Percentiles rank a stretch among this genome's conserved stretches.
Conservation (phyloP, 1,140 invertebrate genomes). For the Archivesica marissinica region DNA sequence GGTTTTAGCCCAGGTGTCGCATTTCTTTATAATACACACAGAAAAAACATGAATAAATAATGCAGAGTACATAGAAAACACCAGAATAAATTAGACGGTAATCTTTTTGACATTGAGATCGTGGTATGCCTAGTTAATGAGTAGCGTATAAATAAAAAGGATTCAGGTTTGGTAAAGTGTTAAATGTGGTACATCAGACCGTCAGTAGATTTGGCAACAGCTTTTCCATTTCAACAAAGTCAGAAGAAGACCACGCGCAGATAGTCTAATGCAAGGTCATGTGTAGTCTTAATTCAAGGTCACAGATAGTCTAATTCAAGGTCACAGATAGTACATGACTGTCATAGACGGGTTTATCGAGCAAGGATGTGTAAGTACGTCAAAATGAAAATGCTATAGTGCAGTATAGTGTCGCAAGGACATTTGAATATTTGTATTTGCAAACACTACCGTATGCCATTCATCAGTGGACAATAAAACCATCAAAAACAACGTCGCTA, state of each 20-base stretch:
- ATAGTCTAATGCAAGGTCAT: neutral
- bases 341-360: no score
- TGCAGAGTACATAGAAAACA: slow-evolving; percentile 32
- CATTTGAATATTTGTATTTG: no score
- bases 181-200: slow-evolving; percentile 10
- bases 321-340: no score
- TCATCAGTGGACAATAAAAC: no score
- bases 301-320: slow-evolving; percentile 2
- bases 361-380: no score
- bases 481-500: no score
- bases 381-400: no score
- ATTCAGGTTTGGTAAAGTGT: neutral
- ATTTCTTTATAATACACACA: slow-evolving; percentile 35
- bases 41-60: slow-evolving; percentile 40
- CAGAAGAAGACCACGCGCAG: neutral
- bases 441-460: no score
- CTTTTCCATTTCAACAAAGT: slow-evolving; percentile 17
- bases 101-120: slow-evolving; percentile 23
- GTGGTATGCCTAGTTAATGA: neutral
- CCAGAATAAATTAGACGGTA: slow-evolving; percentile 43
- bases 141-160: neutral
- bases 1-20: slow-evolving; percentile 27
- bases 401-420: no score
- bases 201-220: neutral
- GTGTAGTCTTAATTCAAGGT: neutral